phyloP scores from a whole-genome alignment of 2,888 invertebrate species.

The Andrena haemorrhoa region DNA sequence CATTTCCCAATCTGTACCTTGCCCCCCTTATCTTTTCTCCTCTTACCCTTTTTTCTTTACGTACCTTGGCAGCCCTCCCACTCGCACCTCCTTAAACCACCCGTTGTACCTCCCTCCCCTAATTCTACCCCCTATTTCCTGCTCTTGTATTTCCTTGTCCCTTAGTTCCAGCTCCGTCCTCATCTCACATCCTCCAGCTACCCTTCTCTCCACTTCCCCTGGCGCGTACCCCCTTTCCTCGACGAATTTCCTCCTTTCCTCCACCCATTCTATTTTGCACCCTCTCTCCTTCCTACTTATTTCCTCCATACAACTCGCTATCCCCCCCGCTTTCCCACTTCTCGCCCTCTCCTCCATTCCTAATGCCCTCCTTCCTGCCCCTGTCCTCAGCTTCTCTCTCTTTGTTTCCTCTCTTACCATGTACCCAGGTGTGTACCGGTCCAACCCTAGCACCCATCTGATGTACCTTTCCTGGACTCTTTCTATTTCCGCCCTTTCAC shows the following conservation, averaged over 20 bases:
- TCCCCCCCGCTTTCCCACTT: neutral
- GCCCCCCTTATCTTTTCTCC: neutral
- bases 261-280: neutral
- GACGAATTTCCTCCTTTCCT: neutral
- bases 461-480: no score
- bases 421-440: no score
- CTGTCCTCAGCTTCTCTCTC: no score
- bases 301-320: neutral
- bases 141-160: no score
- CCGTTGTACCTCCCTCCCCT: neutral
- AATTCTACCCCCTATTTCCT: no score
- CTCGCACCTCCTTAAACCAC: neutral
- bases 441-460: no score
- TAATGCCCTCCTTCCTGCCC: no score
- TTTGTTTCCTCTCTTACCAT: no score
- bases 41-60: neutral
- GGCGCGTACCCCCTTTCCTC: neutral
- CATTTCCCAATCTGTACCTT: conserved; percentile 5
- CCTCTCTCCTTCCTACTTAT: neutral
- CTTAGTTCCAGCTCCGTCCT: no score
- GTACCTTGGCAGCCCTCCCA: neutral
- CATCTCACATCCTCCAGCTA: no score
- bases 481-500: no score
- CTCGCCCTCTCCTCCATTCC: no score
- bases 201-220: neutral